Percentiles rank a stretch among this genome's conserved stretches.
phyloP scores from a whole-genome alignment of 1,140 invertebrate genomes.

The Papilio xuthus region DNA sequence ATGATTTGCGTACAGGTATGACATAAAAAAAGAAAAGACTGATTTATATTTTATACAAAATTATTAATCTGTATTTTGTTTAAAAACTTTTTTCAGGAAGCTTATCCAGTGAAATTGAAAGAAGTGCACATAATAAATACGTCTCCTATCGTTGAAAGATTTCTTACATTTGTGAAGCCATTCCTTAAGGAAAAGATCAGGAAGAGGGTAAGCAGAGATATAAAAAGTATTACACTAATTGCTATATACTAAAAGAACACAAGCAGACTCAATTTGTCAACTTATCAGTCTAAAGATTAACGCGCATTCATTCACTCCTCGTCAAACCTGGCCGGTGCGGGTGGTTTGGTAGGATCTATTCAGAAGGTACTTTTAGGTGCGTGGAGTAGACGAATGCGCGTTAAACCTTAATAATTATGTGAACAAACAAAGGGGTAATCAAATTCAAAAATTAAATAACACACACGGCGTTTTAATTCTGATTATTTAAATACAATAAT shows the following conservation, averaged over 20 bases:
- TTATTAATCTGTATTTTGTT: conserved; percentile 27
- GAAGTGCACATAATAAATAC: conserved; percentile 93
- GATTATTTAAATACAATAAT: conserved; percentile 11
- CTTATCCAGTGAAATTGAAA: conserved; percentile 92
- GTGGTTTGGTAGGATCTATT: too few relatives aligned
- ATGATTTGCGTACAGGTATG: conserved; percentile 88
- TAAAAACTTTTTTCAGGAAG: conserved; percentile 83
- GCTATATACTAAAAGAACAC: too few relatives aligned
- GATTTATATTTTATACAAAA: neutral
- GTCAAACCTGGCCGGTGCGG: too few relatives aligned
- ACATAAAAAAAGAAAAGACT: neutral
- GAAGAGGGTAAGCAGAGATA: conserved; percentile 82
- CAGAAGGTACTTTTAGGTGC: too few relatives aligned
- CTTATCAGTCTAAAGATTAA: too few relatives aligned
- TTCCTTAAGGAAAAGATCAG: conserved; percentile 93
- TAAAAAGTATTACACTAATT: neutral
- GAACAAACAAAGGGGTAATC: too few relatives aligned
- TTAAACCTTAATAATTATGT: too few relatives aligned
- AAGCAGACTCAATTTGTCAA: too few relatives aligned
- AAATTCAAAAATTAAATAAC: too few relatives aligned
- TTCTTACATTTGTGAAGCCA: conserved; percentile 91
- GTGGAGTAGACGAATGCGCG: too few relatives aligned
- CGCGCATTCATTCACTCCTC: too few relatives aligned
- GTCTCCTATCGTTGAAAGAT: conserved; percentile 89
- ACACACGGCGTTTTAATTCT: too few relatives aligned